These are phyloP conservation scores for Nasonia vitripennis DNA, from an alignment of 1,140 invertebrate genomes.

Conservation along the genomic window DNA sequence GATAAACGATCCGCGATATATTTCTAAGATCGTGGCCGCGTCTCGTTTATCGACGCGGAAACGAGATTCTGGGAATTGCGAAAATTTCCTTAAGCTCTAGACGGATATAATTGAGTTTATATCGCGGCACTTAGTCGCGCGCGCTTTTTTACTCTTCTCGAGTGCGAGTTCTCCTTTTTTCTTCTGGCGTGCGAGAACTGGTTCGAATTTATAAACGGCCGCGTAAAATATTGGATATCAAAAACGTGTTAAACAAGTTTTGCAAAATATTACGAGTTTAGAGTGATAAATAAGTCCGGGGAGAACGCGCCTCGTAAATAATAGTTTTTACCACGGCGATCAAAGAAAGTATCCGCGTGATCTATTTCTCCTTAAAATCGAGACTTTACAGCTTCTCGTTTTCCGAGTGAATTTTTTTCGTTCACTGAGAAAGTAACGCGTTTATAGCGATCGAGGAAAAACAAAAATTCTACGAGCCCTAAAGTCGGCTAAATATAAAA, in stretches of 20 bases:
- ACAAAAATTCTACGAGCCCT: not conserved
- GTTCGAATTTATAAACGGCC: not conserved
- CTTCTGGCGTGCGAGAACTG: not conserved
- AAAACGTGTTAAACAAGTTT: slow-evolving; percentile 11
- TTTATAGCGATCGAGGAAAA: not conserved
- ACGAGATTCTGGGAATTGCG: slow-evolving; percentile 24
- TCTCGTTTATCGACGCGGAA: slow-evolving; percentile 12
- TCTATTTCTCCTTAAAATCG: not conserved
- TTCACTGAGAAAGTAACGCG: not conserved
- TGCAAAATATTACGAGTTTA: not conserved
- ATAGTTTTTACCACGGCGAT: not conserved
- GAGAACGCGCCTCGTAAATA: not conserved
- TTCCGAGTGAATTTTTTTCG: not conserved
- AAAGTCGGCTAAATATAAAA: slow-evolving; percentile 25
- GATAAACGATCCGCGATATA: slow-evolving; percentile 47
- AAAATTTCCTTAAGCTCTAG: not conserved
- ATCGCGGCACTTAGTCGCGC: not conserved
- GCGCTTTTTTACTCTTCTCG: not conserved
- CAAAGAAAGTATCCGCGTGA: not conserved
- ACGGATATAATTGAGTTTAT: slow-evolving; percentile 38
- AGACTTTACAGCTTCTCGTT: not conserved
- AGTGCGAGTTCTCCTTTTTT: not conserved
- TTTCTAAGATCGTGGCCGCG: slow-evolving; percentile 6
- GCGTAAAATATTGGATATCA: not conserved
- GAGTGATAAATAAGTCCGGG: not conserved